Evolutionary conservation across 2,888 invertebrate genomes (phyloP), one percentile per base, ranked within the genome.

Genomic region (Entomobrya multifasciata): DNA sequence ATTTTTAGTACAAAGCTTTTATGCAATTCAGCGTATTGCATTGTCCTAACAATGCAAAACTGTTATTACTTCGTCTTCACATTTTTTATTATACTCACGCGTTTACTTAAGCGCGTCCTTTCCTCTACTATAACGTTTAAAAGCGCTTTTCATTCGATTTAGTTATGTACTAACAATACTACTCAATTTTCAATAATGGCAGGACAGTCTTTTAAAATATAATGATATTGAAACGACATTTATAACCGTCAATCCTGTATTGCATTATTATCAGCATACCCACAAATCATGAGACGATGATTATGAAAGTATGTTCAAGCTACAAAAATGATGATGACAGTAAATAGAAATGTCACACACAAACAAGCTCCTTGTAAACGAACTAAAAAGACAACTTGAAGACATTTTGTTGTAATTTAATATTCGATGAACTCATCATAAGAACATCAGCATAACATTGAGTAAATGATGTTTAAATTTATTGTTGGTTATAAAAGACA

Each of bases 301-400:
- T 47, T 47, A 70, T 70, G 70, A 47, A 70, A 70, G 25, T 70
- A 70, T n/a, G n/a, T n/a, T n/a, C 47, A 15, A 47, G 22, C 44
- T 70, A n/a, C 22, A 70, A 70, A 47, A 47, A 70, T 70, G 25
- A 15, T 67, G 20, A 67, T 62, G 30, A 8, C 62, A 62, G 62
- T n/a, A 25, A 62, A n/a, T 36, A 62, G 30, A n/a, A 62, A 30
- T 55, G 62, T 62, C 62, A 62, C 62, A 62, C 15, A n/a, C n/a
- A n/a, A n/a, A n/a, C n/a, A 36, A 30, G 30, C 36, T 36, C 62
- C 36, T 62, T 60, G 62, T 15, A 30, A 30, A 13, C 47, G n/a
- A 60, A 30, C n/a, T n/a, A n/a, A n/a, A n/a, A n/a, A n/a, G n/a
- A 11, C n/a, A 62, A 44, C 44, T 67, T 44, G 44, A 67, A 67